Evolutionary conservation across 2,797 vertebrate genomes (phyloP).

Genomic region (Myotis daubentonii): DNA sequence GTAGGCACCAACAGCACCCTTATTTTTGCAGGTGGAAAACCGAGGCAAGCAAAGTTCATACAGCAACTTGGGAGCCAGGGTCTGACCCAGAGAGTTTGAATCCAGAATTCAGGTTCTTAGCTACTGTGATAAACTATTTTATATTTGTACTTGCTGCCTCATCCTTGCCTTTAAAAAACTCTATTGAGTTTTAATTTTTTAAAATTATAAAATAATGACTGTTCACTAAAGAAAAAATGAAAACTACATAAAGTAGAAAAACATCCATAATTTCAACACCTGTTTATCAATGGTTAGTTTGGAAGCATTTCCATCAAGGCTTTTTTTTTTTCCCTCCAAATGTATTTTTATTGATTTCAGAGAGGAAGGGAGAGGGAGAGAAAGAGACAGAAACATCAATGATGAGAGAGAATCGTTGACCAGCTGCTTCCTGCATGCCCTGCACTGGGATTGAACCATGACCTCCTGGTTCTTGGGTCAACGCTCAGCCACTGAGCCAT

Average conservation of each 20-base stretch:
- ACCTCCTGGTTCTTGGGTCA: too few relatives aligned
- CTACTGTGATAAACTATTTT: not conserved
- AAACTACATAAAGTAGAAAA: slow-evolving; percentile 44
- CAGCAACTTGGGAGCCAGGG: not conserved
- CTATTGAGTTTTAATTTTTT: not conserved
- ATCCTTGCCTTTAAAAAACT: slow-evolving; percentile 36
- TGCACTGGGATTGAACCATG: too few relatives aligned
- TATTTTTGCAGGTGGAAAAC: not conserved
- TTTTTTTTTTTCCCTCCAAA: not conserved
- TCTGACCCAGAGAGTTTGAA: not conserved
- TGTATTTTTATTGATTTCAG: too few relatives aligned
- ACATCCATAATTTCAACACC: not conserved
- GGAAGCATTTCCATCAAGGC: not conserved
- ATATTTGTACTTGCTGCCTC: not conserved
- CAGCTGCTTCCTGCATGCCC: too few relatives aligned
- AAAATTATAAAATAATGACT: not conserved
- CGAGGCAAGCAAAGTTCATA: not conserved
- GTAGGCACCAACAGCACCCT: not conserved
- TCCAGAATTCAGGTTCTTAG: not conserved
- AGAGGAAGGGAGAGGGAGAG: too few relatives aligned
- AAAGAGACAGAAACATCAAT: too few relatives aligned
- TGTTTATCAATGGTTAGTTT: slow-evolving; percentile 8
- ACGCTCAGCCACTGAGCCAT: too few relatives aligned
- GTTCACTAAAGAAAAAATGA: not conserved
- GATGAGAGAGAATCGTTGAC: too few relatives aligned